These are phyloP conservation scores for Corynorhinus townsendii DNA, from an alignment of 2,113 vertebrate genomes.

Conservation along the genomic window DNA sequence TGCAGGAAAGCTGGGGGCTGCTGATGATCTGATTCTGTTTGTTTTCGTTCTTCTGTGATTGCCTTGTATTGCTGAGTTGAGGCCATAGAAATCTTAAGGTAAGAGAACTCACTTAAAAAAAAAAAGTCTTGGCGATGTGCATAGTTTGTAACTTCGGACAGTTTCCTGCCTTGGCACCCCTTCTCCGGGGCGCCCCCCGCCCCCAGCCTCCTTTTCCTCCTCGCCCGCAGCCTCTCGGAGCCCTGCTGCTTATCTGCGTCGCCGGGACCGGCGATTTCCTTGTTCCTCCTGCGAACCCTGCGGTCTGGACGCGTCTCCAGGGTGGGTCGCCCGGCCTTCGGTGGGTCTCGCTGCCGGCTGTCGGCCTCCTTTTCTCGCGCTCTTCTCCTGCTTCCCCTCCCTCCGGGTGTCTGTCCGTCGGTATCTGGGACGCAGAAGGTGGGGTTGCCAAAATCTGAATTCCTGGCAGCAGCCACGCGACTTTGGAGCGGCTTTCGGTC, in stretches of 20 bases:
- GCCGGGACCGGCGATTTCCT: conserved; percentile 51
- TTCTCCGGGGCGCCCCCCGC: neutral
- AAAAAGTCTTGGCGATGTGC: conserved; percentile 39
- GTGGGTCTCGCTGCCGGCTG: conserved; percentile 1
- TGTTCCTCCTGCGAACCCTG: conserved; percentile 42
- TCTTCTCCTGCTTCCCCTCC: conserved; percentile 38
- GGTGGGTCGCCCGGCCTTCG: conserved; percentile 28
- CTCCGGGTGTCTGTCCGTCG: conserved; percentile 39
- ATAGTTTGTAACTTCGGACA: conserved; percentile 43
- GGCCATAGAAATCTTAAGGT: conserved; percentile 69
- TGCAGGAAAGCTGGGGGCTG: conserved; percentile 52
- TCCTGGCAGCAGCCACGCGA: conserved; percentile 64
- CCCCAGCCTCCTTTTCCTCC: neutral
- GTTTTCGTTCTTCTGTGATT: conserved; percentile 60
- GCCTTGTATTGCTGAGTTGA: conserved; percentile 65
- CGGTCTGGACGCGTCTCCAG: conserved; percentile 43
- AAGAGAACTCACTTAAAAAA: conserved; percentile 59
- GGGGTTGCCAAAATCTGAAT: conserved; percentile 61
- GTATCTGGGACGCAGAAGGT: conserved; percentile 56
- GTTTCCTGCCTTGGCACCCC: conserved; percentile 36
- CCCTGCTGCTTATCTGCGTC: conserved; percentile 32
- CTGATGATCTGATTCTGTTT: conserved; percentile 35
- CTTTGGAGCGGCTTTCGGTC: conserved; percentile 48
- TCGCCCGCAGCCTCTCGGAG: neutral
- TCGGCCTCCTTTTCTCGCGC: neutral